phyloP scores from a whole-genome alignment of 2,888 invertebrate genomes.

The Brenthis daphne region DNA sequence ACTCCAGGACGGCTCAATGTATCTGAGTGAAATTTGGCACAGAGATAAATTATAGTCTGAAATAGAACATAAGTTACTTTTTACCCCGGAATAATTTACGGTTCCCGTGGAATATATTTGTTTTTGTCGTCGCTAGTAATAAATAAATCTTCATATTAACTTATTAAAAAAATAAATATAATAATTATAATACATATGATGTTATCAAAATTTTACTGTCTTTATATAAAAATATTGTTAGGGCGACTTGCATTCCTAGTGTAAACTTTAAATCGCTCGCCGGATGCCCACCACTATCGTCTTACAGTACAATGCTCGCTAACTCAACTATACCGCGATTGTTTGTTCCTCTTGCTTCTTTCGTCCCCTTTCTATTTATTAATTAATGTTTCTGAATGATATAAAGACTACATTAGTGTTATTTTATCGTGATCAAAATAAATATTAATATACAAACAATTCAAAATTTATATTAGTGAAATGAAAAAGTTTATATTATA shows the following conservation, averaged over 20 bases:
- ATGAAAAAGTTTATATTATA: neutral
- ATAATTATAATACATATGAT: neutral
- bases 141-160: too few species aligned
- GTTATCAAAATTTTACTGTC: too few species aligned
- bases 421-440: slow-evolving; percentile 5
- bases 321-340: slow-evolving; percentile 41
- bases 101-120: too few species aligned
- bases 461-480: neutral
- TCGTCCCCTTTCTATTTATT: slow-evolving; percentile 41
- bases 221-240: neutral
- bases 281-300: slow-evolving; percentile 31
- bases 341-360: slow-evolving; percentile 42
- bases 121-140: too few species aligned
- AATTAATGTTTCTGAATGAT: slow-evolving; percentile 43
- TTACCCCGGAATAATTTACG: too few species aligned
- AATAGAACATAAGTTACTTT: too few species aligned
- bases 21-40: too few species aligned
- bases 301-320: slow-evolving; percentile 41
- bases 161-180: neutral
- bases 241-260: slow-evolving; percentile 1
- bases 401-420: slow-evolving; percentile 27
- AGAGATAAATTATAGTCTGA: too few species aligned
- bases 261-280: slow-evolving; percentile 20
- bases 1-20: too few species aligned
- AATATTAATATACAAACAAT: neutral